Evolutionary conservation across 53 echinoderm and acorn worm genomes (phyloP).

Genomic region (Mesocentrotus franciscanus): DNA sequence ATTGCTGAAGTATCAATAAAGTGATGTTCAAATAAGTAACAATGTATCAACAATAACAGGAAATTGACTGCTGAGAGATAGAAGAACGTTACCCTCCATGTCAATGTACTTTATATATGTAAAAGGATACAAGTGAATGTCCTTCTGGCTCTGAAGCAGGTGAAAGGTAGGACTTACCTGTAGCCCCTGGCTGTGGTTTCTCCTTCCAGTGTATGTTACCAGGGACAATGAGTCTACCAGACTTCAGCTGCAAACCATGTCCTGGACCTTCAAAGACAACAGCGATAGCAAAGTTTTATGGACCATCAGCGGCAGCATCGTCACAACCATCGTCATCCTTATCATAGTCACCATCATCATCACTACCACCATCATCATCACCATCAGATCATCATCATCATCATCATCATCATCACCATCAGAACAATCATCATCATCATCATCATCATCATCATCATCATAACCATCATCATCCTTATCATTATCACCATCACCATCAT

Average conservation of each 20-base stretch:
- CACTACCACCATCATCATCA: no score
- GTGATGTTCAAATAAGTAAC: no score
- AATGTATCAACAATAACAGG: no score
- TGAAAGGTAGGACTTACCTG: neutral
- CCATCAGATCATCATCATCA: slow-evolving; percentile 55
- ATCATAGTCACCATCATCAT: neutral
- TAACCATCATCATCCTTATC: slow-evolving; percentile 34
- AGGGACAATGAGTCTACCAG: slow-evolving; percentile 88
- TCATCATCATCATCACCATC: neutral
- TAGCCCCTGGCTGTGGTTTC: slow-evolving; percentile 61
- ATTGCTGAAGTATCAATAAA: no score
- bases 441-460: slow-evolving; percentile 23
- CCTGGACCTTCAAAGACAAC: slow-evolving; percentile 79
- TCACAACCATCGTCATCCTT: neutral
- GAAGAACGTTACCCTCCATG: no score
- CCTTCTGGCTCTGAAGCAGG: no score
- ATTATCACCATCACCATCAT: slow-evolving; percentile 53
- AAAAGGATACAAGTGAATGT: no score
- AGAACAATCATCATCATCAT: neutral
- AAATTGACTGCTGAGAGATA: no score
- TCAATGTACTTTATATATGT: no score
- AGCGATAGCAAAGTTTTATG: neutral
- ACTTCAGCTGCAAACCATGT: slow-evolving; percentile 84
- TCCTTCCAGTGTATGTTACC: slow-evolving; percentile 87
- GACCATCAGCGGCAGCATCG: neutral